Evolutionary conservation across 1,140 invertebrate genomes (phyloP).

Genomic region (Anthonomus grandis): DNA sequence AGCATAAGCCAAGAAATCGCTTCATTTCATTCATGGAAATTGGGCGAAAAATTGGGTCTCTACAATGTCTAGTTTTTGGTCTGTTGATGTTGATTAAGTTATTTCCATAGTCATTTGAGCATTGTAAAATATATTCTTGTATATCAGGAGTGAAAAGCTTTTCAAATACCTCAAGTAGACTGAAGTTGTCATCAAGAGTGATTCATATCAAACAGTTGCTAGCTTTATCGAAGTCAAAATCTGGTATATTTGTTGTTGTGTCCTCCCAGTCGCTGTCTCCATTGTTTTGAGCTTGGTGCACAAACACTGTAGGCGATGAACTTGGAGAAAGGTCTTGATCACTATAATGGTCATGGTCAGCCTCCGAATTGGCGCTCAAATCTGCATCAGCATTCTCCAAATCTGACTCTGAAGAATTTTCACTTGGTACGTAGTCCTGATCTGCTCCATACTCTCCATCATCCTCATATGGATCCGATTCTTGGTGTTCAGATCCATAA

Average conservation of each 20-base stretch:
- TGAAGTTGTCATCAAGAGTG: no score
- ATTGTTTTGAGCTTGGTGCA: neutral
- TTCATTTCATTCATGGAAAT: neutral
- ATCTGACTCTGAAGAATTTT: slow-evolving; percentile 10
- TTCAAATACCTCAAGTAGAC: no score
- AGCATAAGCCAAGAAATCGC: slow-evolving; percentile 1
- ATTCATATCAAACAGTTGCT: no score
- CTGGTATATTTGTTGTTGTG: no score
- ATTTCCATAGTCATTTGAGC: no score
- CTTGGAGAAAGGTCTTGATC: slow-evolving; percentile 2
- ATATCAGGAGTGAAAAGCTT: no score
- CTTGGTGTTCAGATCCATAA: slow-evolving; percentile 6
- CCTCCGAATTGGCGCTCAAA: slow-evolving; percentile 3
- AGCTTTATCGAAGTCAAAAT: no score
- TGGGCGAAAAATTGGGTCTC: neutral
- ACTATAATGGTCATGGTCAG: slow-evolving; percentile 2
- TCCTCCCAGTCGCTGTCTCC: no score
- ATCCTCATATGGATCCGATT: slow-evolving; percentile 6
- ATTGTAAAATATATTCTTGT: no score
- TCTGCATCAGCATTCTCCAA: neutral
- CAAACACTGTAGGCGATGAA: neutral
- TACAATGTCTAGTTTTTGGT: neutral
- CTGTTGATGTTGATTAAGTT: no score
- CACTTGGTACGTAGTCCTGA: slow-evolving; percentile 5
- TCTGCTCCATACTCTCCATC: slow-evolving; percentile 10